Conservation (phyloP, 2,888 invertebrate species). For the Cerastoderma edule region DNA sequence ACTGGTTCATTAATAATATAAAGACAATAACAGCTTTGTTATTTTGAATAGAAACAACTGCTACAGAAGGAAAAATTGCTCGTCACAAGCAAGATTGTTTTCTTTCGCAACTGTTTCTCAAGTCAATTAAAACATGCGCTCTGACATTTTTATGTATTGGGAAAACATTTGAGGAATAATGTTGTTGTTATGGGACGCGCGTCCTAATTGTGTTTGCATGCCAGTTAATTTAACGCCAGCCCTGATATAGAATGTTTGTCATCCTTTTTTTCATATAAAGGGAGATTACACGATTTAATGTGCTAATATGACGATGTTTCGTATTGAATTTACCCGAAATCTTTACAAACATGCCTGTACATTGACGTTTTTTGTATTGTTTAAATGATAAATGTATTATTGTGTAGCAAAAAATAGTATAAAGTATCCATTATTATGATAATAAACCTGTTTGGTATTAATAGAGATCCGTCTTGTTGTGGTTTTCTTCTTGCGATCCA, state of each 20-base stretch:
- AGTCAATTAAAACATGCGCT: too few species aligned
- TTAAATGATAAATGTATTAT: constrained; percentile 56
- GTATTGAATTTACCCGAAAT: constrained; percentile 25
- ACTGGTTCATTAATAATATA: too few species aligned
- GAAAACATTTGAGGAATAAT: too few species aligned
- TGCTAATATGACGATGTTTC: background rate
- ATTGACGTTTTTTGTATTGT: constrained; percentile 42
- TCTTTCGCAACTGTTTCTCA: too few species aligned
- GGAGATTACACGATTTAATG: background rate
- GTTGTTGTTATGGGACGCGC: too few species aligned
- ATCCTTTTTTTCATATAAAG: background rate
- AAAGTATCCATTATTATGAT: constrained; percentile 66
- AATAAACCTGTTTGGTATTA: constrained; percentile 68
- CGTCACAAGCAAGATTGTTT: too few species aligned
- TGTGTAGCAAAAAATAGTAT: constrained; percentile 63
- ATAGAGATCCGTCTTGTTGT: background rate
- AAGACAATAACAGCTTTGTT: too few species aligned
- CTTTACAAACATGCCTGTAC: constrained; percentile 22
- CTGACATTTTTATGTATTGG: too few species aligned
- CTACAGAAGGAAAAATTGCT: too few species aligned
- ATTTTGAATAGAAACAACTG: too few species aligned
- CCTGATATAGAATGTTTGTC: background rate
- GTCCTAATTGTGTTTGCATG: too few species aligned
- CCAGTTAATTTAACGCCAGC: background rate
- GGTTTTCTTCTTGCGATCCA: background rate